These are phyloP conservation scores for Epirrhoe tristata DNA, from an alignment of 2,888 invertebrate genomes.

Conservation along the genomic window DNA sequence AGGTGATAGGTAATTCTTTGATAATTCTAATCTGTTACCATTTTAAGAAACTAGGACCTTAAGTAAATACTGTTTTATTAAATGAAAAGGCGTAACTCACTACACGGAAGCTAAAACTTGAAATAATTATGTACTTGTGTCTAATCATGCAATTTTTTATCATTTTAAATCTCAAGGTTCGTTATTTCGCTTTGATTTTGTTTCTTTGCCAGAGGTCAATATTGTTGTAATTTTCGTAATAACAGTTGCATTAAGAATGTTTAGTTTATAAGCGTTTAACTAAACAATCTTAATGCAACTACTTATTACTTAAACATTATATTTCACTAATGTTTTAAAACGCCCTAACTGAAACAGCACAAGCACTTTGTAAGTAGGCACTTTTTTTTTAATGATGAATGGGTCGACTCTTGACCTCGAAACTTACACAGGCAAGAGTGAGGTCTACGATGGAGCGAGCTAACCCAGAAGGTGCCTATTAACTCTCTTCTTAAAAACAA, in stretches of 20 bases:
- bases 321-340: no score
- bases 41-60: constrained; percentile 6
- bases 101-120: constrained; percentile 43
- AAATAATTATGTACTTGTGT: constrained; percentile 41
- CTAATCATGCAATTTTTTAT: constrained; percentile 44
- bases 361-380: no score
- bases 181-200: constrained; percentile 47
- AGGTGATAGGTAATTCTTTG: no score
- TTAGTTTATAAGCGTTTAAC: no score
- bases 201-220: constrained; percentile 4
- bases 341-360: no score
- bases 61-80: constrained; percentile 26
- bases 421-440: no score
- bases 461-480: no score
- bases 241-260: neutral
- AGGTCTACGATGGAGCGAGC: no score
- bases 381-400: no score
- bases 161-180: constrained; percentile 43
- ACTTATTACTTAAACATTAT: neutral
- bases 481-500: no score
- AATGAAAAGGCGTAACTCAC: constrained; percentile 46
- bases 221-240: neutral
- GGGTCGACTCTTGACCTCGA: no score
- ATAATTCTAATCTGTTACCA: neutral
- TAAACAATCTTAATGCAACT: neutral